These are phyloP conservation scores for Homarus gammarus DNA, from an alignment of 2,888 invertebrate species.

Conservation along the genomic window DNA sequence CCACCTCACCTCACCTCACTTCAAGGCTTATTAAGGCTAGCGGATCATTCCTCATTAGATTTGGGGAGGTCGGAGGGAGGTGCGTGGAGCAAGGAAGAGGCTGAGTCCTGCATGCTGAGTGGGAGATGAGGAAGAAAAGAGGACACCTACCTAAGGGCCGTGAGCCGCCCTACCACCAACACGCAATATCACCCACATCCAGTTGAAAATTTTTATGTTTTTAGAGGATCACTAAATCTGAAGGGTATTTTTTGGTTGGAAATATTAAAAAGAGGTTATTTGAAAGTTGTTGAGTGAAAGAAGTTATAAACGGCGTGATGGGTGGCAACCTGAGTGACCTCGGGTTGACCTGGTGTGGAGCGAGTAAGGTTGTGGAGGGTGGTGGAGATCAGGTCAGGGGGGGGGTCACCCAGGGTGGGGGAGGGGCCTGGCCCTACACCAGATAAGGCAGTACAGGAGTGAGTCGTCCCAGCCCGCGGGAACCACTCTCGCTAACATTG, in stretches of 20 bases:
- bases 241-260: background rate
- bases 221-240: background rate
- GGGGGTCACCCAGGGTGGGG: slow-evolving; percentile 11
- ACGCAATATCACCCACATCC: slow-evolving; percentile 21
- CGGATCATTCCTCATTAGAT: too few species aligned
- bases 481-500: slow-evolving; percentile 50
- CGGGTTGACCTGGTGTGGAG: slow-evolving; percentile 26
- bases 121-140: slow-evolving; percentile 60
- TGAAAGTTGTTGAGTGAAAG: background rate
- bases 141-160: slow-evolving; percentile 66
- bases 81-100: background rate
- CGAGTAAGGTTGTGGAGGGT: background rate
- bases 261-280: background rate
- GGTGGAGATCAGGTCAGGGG: background rate
- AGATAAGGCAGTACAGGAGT: slow-evolving; percentile 44
- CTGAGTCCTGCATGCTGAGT: slow-evolving; percentile 49
- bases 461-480: slow-evolving; percentile 60
- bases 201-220: background rate
- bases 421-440: slow-evolving; percentile 52
- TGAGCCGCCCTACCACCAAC: slow-evolving; percentile 59
- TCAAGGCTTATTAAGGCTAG: too few species aligned
- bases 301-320: slow-evolving; percentile 9
- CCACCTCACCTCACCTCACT: too few species aligned
- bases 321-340: slow-evolving; percentile 31
- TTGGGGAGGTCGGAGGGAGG: too few species aligned